A percentile compares a stretch with the other conserved stretches of the same genome.
Conservation (phyloP, 2,888 invertebrate species). For the Cataglyphis cursor region DNA sequence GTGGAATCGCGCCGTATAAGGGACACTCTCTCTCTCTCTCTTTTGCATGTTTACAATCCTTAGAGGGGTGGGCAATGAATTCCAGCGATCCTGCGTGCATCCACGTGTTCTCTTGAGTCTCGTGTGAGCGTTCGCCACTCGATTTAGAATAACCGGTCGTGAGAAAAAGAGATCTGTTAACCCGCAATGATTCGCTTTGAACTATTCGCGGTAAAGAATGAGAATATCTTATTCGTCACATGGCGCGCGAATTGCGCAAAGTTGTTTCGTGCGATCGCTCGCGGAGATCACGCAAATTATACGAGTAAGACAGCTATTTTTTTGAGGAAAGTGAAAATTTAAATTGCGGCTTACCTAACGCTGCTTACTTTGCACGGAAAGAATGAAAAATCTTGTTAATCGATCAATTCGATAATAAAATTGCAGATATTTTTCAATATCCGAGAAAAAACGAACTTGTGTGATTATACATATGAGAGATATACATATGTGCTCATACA, state of each 20-base stretch:
- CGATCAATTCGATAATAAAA: not conserved
- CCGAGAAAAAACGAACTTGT: no score
- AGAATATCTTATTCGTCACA: conserved; percentile 34
- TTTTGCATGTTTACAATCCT: conserved; percentile 63
- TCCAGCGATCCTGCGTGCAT: conserved; percentile 26
- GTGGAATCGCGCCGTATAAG: conserved; percentile 36
- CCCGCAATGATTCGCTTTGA: conserved; percentile 45
- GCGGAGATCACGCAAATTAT: conserved; percentile 37
- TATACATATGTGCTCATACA: no score
- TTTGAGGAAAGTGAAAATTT: not conserved
- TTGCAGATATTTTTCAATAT: not conserved
- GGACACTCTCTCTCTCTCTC: conserved; percentile 15
- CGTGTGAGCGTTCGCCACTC: conserved; percentile 8
- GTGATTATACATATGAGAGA: no score
- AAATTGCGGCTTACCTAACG: not conserved
- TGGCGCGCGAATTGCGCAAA: not conserved
- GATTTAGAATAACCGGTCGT: conserved; percentile 52
- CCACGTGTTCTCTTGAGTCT: conserved; percentile 14
- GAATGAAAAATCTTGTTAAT: not conserved
- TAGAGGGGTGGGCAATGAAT: conserved; percentile 7
- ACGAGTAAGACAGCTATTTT: not conserved
- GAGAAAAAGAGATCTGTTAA: conserved; percentile 73
- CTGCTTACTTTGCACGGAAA: not conserved
- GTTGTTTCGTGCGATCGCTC: conserved; percentile 16
- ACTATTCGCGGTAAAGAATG: conserved; percentile 30